A percentile compares a stretch with the other conserved stretches of the same genome.
These are phyloP conservation scores for Caenorhabditis japonica DNA, from an alignment of 2,888 invertebrate genomes.

Conservation along the genomic window DNA sequence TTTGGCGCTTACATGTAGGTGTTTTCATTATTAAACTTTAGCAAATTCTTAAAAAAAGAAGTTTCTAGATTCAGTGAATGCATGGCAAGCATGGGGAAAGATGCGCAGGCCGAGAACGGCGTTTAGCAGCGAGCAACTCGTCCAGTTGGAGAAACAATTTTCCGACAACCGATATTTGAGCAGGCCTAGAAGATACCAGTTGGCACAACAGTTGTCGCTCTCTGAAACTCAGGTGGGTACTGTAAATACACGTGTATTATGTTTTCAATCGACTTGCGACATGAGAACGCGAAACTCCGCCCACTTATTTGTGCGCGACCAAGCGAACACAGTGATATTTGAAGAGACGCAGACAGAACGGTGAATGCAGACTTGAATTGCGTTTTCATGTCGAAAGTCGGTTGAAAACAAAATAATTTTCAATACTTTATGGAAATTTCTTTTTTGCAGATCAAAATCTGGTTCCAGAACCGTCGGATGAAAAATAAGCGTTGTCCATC, in stretches of 20 bases:
- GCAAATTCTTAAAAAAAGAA: conserved; percentile 1
- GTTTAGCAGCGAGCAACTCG: conserved; percentile 95
- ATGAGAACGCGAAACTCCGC: too few species aligned
- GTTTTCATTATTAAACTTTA: too few species aligned
- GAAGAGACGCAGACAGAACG: too few species aligned
- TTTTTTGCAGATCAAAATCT: conserved; percentile 88
- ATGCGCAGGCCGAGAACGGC: conserved; percentile 95
- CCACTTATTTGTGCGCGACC: too few species aligned
- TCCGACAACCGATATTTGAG: conserved; percentile 98
- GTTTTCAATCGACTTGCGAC: too few species aligned
- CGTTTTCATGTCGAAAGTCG: too few species aligned
- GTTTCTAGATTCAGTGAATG: conserved; percentile 68
- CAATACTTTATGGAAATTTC: too few species aligned
- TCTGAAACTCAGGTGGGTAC: conserved; percentile 92
- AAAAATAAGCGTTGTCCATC: conserved; percentile 88
- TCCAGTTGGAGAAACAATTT: conserved; percentile 98
- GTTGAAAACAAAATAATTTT: too few species aligned
- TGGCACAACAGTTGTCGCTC: conserved; percentile 95
- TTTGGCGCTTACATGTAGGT: conserved; percentile 56
- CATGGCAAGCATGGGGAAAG: conserved; percentile 81
- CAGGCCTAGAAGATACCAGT: conserved; percentile 96
- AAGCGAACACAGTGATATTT: too few species aligned
- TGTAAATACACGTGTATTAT: conserved; percentile 82
- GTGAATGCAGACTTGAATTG: too few species aligned
- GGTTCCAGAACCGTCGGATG: conserved; percentile 98